Conservation (phyloP, 2,113 vertebrate genomes). For the Scolopax mira region DNA sequence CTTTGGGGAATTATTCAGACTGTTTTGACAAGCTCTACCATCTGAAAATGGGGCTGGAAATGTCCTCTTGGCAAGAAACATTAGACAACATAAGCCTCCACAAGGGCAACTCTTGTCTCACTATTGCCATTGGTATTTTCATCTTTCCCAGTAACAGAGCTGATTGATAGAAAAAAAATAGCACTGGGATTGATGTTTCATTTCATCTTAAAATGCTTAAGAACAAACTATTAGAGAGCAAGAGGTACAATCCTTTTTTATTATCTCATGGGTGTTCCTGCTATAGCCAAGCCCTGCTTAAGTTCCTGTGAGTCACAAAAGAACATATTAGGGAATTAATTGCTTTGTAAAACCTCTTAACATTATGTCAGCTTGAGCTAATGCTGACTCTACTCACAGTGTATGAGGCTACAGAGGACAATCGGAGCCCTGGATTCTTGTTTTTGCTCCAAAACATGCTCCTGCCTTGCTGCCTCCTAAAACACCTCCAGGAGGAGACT, state of each 20-base stretch:
- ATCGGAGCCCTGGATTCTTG: not conserved
- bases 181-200: not conserved
- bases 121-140: not conserved
- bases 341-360: not conserved
- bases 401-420: not conserved
- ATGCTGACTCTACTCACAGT: not conserved
- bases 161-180: not conserved
- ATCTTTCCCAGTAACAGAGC: not conserved
- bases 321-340: not conserved
- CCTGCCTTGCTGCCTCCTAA: not conserved
- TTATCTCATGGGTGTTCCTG: not conserved
- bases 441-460: not conserved
- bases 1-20: slow-evolving; percentile 42
- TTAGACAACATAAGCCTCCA: not conserved
- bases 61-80: slow-evolving; percentile 28
- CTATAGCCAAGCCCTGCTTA: not conserved
- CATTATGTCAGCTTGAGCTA: not conserved
- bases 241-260: not conserved
- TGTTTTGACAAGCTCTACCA: slow-evolving; percentile 21
- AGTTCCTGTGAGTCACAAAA: not conserved
- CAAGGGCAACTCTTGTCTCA: not conserved
- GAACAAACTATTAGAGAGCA: not conserved
- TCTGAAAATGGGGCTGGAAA: slow-evolving; percentile 30
- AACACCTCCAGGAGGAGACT: not conserved
- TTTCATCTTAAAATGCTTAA: not conserved